Evolutionary conservation across 2,113 vertebrate species (phyloP).

Genomic region (Micromys minutus): DNA sequence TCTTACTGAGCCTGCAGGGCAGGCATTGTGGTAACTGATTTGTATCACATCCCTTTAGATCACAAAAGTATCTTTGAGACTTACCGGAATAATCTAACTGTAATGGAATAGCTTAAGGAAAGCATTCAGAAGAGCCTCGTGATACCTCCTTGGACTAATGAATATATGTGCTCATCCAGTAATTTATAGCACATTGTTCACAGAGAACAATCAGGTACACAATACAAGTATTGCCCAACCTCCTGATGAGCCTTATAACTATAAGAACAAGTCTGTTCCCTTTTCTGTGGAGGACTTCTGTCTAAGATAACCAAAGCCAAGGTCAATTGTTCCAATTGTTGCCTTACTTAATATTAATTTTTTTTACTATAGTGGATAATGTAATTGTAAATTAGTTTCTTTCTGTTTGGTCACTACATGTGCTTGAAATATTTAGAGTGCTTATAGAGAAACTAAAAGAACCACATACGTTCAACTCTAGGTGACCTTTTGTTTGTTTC

Average conservation of each 20-base stretch:
- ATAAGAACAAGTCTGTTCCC: background rate
- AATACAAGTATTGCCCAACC: background rate
- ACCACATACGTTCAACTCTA: background rate
- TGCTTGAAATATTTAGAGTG: background rate
- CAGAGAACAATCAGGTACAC: background rate
- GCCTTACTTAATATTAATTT: background rate
- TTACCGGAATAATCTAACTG: background rate
- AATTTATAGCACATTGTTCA: background rate
- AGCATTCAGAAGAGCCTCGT: background rate
- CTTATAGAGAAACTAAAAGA: background rate
- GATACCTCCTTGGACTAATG: background rate
- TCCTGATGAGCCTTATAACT: background rate
- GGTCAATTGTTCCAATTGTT: background rate
- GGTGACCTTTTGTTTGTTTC: background rate
- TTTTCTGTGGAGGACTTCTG: background rate
- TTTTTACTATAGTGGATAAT: background rate
- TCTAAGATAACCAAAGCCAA: background rate
- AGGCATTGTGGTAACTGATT: background rate
- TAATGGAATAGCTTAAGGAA: background rate
- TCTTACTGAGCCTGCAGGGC: background rate
- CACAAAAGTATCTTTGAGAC: background rate
- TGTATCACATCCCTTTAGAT: background rate
- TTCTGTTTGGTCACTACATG: background rate
- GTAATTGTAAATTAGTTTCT: background rate
- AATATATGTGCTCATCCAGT: background rate